A percentile compares a stretch with the other conserved stretches of the same genome.
Evolutionary conservation across 1,140 invertebrate genomes (phyloP).

Genomic region (Bursaphelenchus mucronatus): DNA sequence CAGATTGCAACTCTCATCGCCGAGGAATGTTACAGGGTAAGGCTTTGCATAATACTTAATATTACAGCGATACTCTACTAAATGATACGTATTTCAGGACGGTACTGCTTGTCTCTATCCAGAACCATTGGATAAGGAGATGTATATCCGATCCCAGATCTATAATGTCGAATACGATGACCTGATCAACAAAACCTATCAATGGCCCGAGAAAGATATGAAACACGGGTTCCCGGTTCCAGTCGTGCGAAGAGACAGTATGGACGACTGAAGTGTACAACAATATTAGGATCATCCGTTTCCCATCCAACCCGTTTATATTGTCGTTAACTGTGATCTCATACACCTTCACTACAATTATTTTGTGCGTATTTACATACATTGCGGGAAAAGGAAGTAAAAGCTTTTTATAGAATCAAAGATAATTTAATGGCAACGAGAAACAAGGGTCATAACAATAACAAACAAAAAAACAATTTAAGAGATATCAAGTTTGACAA

Average conservation of each 20-base stretch:
- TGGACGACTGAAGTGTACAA: slow-evolving; percentile 24
- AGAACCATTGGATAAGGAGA: slow-evolving; percentile 65
- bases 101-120: slow-evolving; percentile 64
- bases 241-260: slow-evolving; percentile 26
- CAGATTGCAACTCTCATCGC: slow-evolving; percentile 79
- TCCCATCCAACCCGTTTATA: too few relatives aligned
- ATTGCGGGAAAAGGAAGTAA: too few relatives aligned
- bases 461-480: too few relatives aligned
- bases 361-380: too few relatives aligned
- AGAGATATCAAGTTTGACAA: background rate
- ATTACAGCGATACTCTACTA: slow-evolving; percentile 7
- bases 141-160: slow-evolving; percentile 63
- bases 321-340: too few relatives aligned
- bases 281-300: background rate
- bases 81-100: slow-evolving; percentile 59
- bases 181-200: slow-evolving; percentile 63
- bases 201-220: slow-evolving; percentile 63
- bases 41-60: slow-evolving; percentile 6
- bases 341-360: too few relatives aligned
- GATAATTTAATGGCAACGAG: too few relatives aligned
- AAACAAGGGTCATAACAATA: too few relatives aligned
- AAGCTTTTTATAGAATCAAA: too few relatives aligned
- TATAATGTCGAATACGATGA: slow-evolving; percentile 66
- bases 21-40: slow-evolving; percentile 75
- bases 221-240: slow-evolving; percentile 57